A percentile compares a stretch with the other conserved stretches of the same genome.
phyloP scores from a whole-genome alignment of 2,888 invertebrate genomes.

The Xestia sexstrigata region DNA sequence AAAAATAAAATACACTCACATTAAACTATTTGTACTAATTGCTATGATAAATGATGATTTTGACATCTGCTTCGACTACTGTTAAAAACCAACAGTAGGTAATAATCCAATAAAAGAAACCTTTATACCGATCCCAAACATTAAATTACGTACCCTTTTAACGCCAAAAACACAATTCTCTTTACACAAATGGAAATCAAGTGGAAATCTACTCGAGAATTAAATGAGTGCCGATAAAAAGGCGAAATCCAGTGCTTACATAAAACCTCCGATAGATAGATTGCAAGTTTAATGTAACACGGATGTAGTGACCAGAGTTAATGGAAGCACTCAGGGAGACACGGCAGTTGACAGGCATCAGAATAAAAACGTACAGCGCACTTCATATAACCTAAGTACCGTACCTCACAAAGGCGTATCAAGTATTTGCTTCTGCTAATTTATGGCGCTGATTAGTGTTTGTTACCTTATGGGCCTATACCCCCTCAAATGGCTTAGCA shows the following conservation, averaged over 20 bases:
- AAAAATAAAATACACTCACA: background rate
- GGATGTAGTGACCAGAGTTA: conserved; percentile 53
- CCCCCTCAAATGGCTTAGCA: too few species aligned
- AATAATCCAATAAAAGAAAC: conserved; percentile 6
- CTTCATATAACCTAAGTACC: conserved; percentile 54
- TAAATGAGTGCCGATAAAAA: conserved; percentile 48
- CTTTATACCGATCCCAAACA: conserved; percentile 8
- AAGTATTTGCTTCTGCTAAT: conserved; percentile 26
- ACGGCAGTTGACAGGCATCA: conserved; percentile 61
- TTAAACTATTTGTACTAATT: background rate
- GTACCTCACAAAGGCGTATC: conserved; percentile 48
- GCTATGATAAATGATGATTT: background rate
- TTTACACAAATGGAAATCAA: conserved; percentile 39
- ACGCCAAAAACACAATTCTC: conserved; percentile 19
- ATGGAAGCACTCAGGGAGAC: conserved; percentile 65
- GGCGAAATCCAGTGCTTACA: conserved; percentile 37
- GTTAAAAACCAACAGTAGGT: conserved; percentile 1
- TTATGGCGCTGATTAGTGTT: conserved; percentile 17
- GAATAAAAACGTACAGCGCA: conserved; percentile 56
- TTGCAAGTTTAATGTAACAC: conserved; percentile 56
- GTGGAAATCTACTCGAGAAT: conserved; percentile 29
- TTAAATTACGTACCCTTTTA: conserved; percentile 25
- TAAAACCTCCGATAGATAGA: conserved; percentile 46
- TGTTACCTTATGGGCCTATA: too few species aligned
- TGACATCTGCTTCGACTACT: background rate